phyloP scores from a whole-genome alignment of 2,888 invertebrate genomes.

The Clanis bilineata region DNA sequence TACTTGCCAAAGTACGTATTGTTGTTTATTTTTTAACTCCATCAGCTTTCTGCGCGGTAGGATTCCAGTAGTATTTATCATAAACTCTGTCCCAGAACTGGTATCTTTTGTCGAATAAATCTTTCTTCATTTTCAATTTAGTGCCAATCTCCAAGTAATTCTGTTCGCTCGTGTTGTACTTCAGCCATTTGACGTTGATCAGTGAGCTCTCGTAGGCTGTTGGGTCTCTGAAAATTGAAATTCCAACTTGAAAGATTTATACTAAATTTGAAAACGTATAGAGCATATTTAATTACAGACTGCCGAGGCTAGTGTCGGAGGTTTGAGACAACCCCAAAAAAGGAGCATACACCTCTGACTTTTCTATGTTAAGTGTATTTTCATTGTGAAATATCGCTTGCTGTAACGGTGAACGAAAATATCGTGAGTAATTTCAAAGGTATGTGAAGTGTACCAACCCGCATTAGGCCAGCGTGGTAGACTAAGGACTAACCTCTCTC shows the following conservation, averaged over 20 bases:
- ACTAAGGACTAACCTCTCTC: no score
- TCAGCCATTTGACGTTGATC: slow-evolving; percentile 56
- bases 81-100: slow-evolving; percentile 65
- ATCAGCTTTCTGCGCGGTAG: slow-evolving; percentile 34
- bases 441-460: no score
- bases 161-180: slow-evolving; percentile 50
- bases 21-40: slow-evolving; percentile 5
- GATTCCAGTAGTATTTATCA: slow-evolving; percentile 62
- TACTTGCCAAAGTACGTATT: not conserved
- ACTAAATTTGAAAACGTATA: not conserved
- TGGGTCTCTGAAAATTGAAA: slow-evolving; percentile 58
- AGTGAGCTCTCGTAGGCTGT: slow-evolving; percentile 63
- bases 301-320: not conserved
- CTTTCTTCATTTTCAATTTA: slow-evolving; percentile 48
- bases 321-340: no score
- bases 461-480: no score
- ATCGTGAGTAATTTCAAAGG: no score
- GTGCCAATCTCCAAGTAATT: slow-evolving; percentile 60
- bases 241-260: slow-evolving; percentile 12
- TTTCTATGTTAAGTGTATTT: no score
- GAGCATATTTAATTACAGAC: not conserved
- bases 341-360: no score
- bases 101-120: slow-evolving; percentile 52
- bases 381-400: no score
- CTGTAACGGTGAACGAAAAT: no score